These are phyloP conservation scores for Gallinago nigripennis DNA, from an alignment of 2,797 vertebrate species.

Conservation along the genomic window DNA sequence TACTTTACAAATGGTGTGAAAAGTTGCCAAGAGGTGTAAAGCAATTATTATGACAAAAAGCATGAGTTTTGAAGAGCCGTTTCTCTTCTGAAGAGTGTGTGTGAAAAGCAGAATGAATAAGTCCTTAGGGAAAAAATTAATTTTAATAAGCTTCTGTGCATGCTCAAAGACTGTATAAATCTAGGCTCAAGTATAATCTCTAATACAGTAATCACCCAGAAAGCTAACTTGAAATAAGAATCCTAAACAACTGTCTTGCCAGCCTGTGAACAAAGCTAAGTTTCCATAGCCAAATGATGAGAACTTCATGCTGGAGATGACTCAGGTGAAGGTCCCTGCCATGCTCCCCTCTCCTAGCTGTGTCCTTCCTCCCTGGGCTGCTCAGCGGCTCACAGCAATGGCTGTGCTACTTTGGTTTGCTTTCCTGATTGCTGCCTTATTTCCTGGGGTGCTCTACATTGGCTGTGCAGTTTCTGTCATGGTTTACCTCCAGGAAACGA, in stretches of 20 bases:
- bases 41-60: slow-evolving; percentile 73
- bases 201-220: slow-evolving; percentile 21
- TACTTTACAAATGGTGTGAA: slow-evolving; percentile 51
- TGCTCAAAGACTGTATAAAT: slow-evolving; percentile 48
- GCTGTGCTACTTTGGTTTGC: neutral
- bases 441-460: neutral
- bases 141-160: slow-evolving; percentile 71
- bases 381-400: neutral
- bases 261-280: neutral
- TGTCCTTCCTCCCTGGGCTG: neutral
- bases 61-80: slow-evolving; percentile 62
- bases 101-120: slow-evolving; percentile 64
- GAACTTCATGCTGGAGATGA: neutral
- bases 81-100: slow-evolving; percentile 46
- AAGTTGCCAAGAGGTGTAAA: slow-evolving; percentile 74
- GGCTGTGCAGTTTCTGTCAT: neutral
- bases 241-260: neutral
- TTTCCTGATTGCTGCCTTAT: neutral
- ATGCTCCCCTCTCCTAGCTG: fast-evolving
- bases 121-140: slow-evolving; percentile 69
- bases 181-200: neutral
- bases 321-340: neutral
- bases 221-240: slow-evolving; percentile 16
- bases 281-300: neutral
- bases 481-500: neutral